Evolutionary conservation across 2,113 vertebrate species (phyloP), one percentile per base, ranked within the genome.

Genomic region (Axis porcinus): DNA sequence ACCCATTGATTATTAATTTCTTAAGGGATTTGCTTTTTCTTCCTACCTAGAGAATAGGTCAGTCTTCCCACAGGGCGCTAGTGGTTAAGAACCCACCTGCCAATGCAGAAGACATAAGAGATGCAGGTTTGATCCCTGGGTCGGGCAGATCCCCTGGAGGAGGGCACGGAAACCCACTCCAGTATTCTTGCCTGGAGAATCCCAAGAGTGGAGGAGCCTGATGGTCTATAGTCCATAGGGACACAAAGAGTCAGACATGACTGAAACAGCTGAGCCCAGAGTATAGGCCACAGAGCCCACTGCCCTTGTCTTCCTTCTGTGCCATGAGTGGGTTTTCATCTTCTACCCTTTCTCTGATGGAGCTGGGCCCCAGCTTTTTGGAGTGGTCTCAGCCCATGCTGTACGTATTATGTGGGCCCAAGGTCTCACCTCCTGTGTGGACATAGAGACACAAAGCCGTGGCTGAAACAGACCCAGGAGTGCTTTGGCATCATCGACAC

Each of bases 1-100:
- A 27, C 2, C 52, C 81, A 1, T 81, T 81, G n/a, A 47, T 90
- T 93, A 23, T 94, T 95, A n/a, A 79, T 88, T 94, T 87, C 47
- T 45, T 30, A 60, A 88, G 43, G 40, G 57, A 43, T 27, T 40
- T 76, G 70, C 23, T 25, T 76, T 76, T 76, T 76, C 70, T 27
- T 76, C 23, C 70, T 43, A 27, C 23, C 70, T 43, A 27, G 40
- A 76, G 40, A 43, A 43, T 76, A 43, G 40, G 40, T 6, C 12
- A 43, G 40, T 27, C 70, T 43, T 76, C 12, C 23, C 40, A 43
- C 40, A 27, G 27, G 36, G 23, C 1, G 3, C 70, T 76, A 43
- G 70, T 7, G 40, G 40, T 76, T 43, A 76, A 76, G 23, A 43
- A 43, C 70, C 23, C 40, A 27, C 23, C 23, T 43, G 70, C 36